Base-by-base conservation (phyloP, 2,888 invertebrate genomes). In the Ichneumon xanthorius region DNA sequence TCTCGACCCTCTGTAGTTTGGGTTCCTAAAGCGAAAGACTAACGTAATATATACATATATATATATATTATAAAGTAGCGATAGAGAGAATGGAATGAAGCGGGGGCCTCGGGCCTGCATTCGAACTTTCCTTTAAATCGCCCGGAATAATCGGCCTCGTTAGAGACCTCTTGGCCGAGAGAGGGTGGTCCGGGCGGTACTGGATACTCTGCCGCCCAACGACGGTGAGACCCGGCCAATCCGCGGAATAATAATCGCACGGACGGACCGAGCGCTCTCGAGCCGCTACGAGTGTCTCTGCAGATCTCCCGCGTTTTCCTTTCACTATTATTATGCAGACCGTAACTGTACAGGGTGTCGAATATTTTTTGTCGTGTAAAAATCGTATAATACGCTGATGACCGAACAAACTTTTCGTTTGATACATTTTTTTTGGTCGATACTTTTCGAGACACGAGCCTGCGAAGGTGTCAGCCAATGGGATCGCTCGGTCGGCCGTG, bases 111-210 rank as follows among this genome's bases (percentile, higher is more conserved):
- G 37, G 72, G 80, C 45, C 40, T 55, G 55, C 55, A 79, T 71
- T 63, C 80, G 73, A 75, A 80, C 73, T 80, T 80, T 80, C 55
- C 73, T 67, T 73, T 73, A 80, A 80, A 80, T 80, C 80, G 80
- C 55, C 63, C 58, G 73, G 80, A 80, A 73, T 80, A 80, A 80
- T 80, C 80, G 80, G 80, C 80, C 80, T 73, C 80, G 73, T 80
- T 80, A 79, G 58, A 78, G 40, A 33, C 65, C n/a, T 58, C 65
- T 67, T 33, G 16, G 37, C 33, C 67, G 55, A 30, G 37, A 37
- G 77, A 65, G 76, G 9, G 45, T 14, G 26, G 40, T 33, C 55
- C 67, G 37, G 53, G 22, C 33, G 48, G 7, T 37, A 55, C 37
- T 67, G 50, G 67, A 77, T 67, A 67, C 50, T 19, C 19, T 33